phyloP scores from a whole-genome alignment of 2,113 vertebrate species.

The Peromyscus maniculatus region DNA sequence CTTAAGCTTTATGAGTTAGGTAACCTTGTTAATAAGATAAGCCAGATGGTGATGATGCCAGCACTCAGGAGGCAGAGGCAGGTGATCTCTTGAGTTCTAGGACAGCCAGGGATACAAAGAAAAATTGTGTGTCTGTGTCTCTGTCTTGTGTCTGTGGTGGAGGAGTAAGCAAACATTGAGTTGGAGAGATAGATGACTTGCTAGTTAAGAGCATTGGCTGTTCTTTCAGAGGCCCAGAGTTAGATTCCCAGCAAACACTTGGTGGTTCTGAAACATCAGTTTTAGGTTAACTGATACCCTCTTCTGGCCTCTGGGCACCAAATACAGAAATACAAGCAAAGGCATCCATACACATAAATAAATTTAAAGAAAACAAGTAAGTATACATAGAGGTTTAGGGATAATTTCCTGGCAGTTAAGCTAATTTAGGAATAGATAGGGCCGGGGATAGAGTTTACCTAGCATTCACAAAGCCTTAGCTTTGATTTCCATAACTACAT shows the following conservation, averaged over 20 bases:
- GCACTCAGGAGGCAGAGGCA: background rate
- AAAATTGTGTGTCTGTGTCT: background rate
- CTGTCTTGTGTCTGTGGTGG: too few relatives aligned
- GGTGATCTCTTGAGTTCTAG: background rate
- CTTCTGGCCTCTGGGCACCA: background rate
- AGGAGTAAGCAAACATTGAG: too few relatives aligned
- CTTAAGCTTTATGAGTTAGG: background rate
- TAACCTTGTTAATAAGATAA: constrained; percentile 13
- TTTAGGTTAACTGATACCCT: background rate
- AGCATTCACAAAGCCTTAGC: background rate
- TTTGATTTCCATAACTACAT: background rate
- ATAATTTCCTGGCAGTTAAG: background rate
- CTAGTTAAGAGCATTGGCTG: background rate
- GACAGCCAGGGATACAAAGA: background rate
- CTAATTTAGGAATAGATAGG: background rate
- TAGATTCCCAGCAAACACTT: background rate
- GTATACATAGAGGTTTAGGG: background rate
- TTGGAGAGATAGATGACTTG: background rate
- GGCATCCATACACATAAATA: background rate
- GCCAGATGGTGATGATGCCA: background rate
- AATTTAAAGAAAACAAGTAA: background rate
- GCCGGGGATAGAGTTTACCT: background rate
- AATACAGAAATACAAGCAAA: background rate
- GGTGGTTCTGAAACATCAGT: background rate
- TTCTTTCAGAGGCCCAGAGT: background rate